Conservation (phyloP, 1,140 invertebrate species). For the Temnothorax nylanderi region DNA sequence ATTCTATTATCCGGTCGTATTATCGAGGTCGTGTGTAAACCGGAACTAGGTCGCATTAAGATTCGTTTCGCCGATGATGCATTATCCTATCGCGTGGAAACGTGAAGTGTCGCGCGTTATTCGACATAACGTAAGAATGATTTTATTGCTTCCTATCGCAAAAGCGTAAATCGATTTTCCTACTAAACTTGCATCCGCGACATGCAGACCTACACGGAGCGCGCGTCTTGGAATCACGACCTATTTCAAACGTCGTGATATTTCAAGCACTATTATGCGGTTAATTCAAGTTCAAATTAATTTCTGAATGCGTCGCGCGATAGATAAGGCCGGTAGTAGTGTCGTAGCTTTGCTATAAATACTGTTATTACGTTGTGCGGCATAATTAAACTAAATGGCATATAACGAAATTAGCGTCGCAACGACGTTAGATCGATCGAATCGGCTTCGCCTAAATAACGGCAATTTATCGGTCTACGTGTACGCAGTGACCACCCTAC, state of each 20-base stretch:
- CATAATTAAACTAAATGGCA: constrained; percentile 51
- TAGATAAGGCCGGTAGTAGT: background rate
- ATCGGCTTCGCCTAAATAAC: constrained; percentile 24
- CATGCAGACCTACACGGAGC: background rate
- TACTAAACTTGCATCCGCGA: too few relatives aligned
- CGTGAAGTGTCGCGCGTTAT: constrained; percentile 1
- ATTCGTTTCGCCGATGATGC: constrained; percentile 36
- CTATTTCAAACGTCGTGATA: background rate
- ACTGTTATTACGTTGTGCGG: constrained; percentile 23
- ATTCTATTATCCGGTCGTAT: background rate
- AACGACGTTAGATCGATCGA: constrained; percentile 27
- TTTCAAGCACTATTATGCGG: background rate
- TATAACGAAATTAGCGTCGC: constrained; percentile 21
- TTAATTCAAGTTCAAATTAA: constrained; percentile 29
- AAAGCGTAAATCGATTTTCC: background rate
- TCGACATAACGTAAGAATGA: constrained; percentile 2
- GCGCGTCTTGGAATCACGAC: background rate
- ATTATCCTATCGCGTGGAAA: background rate
- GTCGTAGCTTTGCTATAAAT: constrained; percentile 2
- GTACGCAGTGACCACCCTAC: background rate
- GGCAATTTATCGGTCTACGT: constrained; percentile 21
- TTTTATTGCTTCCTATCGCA: constrained; percentile 1
- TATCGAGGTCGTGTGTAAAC: constrained; percentile 22
- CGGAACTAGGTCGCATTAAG: constrained; percentile 32
- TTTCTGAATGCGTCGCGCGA: background rate